These are phyloP conservation scores for Pogoniulus pusillus DNA, from an alignment of 2,797 vertebrate genomes.

Conservation along the genomic window DNA sequence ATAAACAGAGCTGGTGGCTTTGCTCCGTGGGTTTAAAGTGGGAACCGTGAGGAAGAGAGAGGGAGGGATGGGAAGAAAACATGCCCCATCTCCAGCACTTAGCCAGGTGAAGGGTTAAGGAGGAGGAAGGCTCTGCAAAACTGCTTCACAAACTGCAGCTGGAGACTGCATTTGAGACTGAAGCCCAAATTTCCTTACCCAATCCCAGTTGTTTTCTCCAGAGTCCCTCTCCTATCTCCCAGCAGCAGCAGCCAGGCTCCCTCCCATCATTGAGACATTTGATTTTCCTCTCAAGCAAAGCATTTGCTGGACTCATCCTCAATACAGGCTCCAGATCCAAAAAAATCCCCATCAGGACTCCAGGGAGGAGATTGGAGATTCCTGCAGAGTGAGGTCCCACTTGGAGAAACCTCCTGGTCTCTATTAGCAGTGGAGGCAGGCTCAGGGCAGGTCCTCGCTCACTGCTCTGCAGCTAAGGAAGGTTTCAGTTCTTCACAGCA, in stretches of 20 bases:
- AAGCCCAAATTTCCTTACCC: background rate
- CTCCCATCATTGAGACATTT: background rate
- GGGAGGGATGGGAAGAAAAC: no score
- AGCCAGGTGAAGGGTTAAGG: slow-evolving; percentile 8
- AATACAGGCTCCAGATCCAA: background rate
- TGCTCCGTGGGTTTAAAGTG: background rate
- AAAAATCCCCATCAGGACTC: background rate
- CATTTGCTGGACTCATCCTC: background rate
- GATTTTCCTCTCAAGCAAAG: background rate
- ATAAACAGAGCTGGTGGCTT: slow-evolving; percentile 55
- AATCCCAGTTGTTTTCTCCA: background rate
- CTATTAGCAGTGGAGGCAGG: background rate
- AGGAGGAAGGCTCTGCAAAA: background rate
- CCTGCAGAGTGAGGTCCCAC: background rate
- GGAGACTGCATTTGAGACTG: background rate
- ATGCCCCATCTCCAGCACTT: background rate
- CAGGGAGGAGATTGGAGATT: background rate
- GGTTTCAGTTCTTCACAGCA: background rate
- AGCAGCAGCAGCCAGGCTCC: background rate
- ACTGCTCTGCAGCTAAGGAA: accelerated
- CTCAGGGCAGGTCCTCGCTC: background rate
- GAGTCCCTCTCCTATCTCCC: background rate
- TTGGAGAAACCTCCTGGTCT: background rate
- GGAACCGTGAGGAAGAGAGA: background rate
- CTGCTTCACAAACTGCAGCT: background rate